Percentiles rank a stretch among this genome's conserved stretches.
Evolutionary conservation across 1,140 invertebrate species (phyloP).

Genomic region (Leptonema lineaticorne): DNA sequence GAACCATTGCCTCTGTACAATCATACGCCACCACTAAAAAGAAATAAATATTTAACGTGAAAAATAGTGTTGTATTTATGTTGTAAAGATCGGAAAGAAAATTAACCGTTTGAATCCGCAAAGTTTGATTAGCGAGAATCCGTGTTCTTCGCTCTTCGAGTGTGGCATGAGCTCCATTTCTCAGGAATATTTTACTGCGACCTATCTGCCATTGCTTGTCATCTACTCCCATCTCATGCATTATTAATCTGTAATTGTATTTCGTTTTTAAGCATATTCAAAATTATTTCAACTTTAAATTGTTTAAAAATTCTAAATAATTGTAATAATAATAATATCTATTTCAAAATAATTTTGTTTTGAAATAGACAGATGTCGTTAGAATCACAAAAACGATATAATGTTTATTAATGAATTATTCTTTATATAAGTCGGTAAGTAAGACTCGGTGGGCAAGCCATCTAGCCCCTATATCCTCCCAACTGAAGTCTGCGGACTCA

Average conservation of each 20-base stretch:
- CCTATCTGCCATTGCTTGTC: slow-evolving; percentile 83
- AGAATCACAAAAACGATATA: no score
- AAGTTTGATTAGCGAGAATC: slow-evolving; percentile 69
- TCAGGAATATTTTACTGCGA: slow-evolving; percentile 85
- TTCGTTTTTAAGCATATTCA: not conserved
- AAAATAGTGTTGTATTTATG: not conserved
- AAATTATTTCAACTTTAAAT: no score
- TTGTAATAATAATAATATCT: not conserved
- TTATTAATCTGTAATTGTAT: slow-evolving; percentile 32
- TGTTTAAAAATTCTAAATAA: slow-evolving; percentile 1
- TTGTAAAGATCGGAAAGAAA: no score
- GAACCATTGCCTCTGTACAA: slow-evolving; percentile 65
- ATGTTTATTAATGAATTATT: no score
- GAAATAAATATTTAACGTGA: not conserved
- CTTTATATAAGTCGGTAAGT: no score
- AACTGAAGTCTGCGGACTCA: no score
- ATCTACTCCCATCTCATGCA: slow-evolving; percentile 38
- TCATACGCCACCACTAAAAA: slow-evolving; percentile 53
- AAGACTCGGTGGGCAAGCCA: no score
- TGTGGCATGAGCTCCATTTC: slow-evolving; percentile 81
- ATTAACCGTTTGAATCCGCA: slow-evolving; percentile 76
- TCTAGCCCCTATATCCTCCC: no score
- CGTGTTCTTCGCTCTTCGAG: slow-evolving; percentile 74
- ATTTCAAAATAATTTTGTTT: not conserved
- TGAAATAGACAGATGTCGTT: no score